Evolutionary conservation across 2,113 vertebrate genomes (phyloP), one percentile per base, ranked within the genome.

Genomic region (Limanda limanda): DNA sequence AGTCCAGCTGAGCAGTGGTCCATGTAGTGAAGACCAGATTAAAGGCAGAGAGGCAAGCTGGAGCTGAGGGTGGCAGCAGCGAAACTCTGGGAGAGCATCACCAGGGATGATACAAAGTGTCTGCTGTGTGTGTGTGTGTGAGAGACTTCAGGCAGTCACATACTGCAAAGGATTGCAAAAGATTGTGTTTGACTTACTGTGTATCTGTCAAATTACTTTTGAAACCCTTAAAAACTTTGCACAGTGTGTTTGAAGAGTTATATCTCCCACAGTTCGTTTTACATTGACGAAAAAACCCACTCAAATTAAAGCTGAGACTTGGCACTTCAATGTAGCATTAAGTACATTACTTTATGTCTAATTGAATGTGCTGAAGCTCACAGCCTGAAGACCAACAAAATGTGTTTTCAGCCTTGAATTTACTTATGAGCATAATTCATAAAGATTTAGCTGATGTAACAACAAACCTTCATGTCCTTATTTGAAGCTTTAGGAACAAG

Each of bases 401-500:
- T 17, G 20, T 54, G 20, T n/a, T 10, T n/a, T 52, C 51, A 21
- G 51, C 20, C 51, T 54, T n/a, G 51, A n/a, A 5, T 52, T 8
- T 7, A 52, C 51, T 9, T 8, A 52, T 8, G 9, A 54, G 51
- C 13, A 5, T 1, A 70, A 11, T 24, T 73, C 13, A 56, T 74
- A 12, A 67, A 54, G 55, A 54, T 54, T 21, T 21, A 20, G 45
- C 45, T 48, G 15, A 48, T 17, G 13, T 5, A 17, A 42, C 40
- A 2, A 15, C 14, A 48, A 23, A 60, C 56, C 68, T 57, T 71
- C 25, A 54, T 64, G 12, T 56, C 66, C 27, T 74, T n/a, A 63
- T 74, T 45, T 37, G 25, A 47, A 54, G 48, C 73, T 76, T 56
- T 13, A 68, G 23, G 20, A 62, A 65, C 54, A 74, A 61, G 57